A percentile compares a stretch with the other conserved stretches of the same genome.
These are phyloP conservation scores for Colletes gigas DNA, from an alignment of 1,140 invertebrate genomes.

Conservation along the genomic window DNA sequence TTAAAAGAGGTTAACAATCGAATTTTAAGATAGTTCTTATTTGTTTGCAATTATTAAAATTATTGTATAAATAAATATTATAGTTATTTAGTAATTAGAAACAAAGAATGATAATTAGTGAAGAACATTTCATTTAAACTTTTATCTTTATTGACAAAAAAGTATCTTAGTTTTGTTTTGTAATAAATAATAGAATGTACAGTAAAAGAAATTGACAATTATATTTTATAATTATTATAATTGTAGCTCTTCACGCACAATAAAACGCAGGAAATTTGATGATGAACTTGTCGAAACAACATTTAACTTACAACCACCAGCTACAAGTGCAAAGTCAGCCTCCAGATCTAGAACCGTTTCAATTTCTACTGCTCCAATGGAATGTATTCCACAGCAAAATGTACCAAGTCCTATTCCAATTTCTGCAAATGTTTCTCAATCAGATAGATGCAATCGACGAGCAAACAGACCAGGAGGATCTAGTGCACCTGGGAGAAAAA, in stretches of 20 bases:
- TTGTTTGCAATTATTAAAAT: neutral
- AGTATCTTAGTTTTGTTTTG: too few relatives aligned
- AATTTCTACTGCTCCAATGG: conserved; percentile 76
- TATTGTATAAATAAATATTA: neutral
- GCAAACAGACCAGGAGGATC: conserved; percentile 73
- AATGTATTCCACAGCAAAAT: conserved; percentile 76
- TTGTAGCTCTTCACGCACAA: conserved; percentile 92
- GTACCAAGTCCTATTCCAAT: conserved; percentile 76
- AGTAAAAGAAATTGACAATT: conserved; percentile 4
- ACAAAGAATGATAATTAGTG: neutral
- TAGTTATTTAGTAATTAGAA: neutral
- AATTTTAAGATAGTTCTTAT: too few relatives aligned
- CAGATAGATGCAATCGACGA: conserved; percentile 73
- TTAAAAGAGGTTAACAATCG: too few relatives aligned
- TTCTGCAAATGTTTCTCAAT: conserved; percentile 69
- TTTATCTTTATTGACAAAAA: too few relatives aligned
- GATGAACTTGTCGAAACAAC: conserved; percentile 94
- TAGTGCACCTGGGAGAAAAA: conserved; percentile 75
- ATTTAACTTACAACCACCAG: conserved; percentile 88
- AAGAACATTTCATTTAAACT: too few relatives aligned
- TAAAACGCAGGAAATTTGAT: conserved; percentile 97
- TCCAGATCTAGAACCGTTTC: conserved; percentile 81
- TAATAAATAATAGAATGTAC: neutral
- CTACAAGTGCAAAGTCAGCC: conserved; percentile 83
- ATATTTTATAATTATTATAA: conserved; percentile 18